These are phyloP conservation scores for Blera fallax DNA, from an alignment of 2,888 invertebrate genomes.

Conservation along the genomic window DNA sequence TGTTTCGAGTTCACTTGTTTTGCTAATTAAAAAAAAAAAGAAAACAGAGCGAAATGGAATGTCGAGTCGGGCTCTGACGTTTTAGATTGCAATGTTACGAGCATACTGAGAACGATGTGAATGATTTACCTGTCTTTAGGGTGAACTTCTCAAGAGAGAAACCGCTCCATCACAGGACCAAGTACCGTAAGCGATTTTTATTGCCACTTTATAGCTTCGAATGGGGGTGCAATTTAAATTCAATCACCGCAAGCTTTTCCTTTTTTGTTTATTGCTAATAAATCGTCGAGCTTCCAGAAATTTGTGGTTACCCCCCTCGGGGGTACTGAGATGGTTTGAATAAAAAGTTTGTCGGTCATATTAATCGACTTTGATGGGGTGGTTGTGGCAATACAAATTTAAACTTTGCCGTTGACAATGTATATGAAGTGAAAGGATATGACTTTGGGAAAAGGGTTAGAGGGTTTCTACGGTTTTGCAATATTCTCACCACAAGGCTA, in stretches of 20 bases:
- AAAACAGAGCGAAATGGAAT: neutral
- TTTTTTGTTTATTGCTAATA: constrained; percentile 38
- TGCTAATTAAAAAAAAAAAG: neutral
- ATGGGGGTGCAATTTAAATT: constrained; percentile 44
- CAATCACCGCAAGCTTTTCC: constrained; percentile 43
- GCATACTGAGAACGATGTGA: neutral
- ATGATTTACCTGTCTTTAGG: neutral
- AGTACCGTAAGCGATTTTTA: constrained; percentile 22
- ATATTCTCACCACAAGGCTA: neutral
- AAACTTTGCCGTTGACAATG: constrained; percentile 54
- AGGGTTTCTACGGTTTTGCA: neutral
- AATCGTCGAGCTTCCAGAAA: neutral
- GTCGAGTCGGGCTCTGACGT: too few relatives aligned
- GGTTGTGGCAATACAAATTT: constrained; percentile 31
- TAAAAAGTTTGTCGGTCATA: constrained; percentile 43
- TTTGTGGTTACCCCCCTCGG: neutral
- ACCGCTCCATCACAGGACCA: neutral
- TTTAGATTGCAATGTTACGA: neutral
- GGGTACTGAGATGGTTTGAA: neutral
- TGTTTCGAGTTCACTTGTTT: neutral
- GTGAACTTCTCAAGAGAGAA: too few relatives aligned
- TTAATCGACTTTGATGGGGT: constrained; percentile 61
- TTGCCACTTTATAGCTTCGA: constrained; percentile 23
- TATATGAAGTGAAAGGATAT: neutral
- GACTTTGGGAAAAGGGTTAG: neutral